These are phyloP conservation scores for Stenodera caucasica DNA, from an alignment of 2,888 invertebrate genomes.

Conservation along the genomic window DNA sequence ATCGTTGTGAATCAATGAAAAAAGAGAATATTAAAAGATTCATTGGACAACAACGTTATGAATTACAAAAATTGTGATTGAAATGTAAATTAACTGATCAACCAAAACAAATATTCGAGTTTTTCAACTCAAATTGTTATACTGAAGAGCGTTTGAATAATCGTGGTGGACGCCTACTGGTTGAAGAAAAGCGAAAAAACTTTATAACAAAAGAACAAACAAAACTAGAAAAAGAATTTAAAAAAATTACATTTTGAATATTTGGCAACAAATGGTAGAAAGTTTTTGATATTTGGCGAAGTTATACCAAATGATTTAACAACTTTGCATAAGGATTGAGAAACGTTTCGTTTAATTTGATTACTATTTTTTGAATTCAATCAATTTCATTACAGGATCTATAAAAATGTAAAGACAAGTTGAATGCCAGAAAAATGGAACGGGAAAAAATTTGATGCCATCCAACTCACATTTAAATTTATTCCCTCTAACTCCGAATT, in stretches of 20 bases:
- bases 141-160: constrained; percentile 85
- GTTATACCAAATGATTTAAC: constrained; percentile 64
- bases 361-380: too few species aligned
- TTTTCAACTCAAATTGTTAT: constrained; percentile 68
- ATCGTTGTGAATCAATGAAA: constrained; percentile 74
- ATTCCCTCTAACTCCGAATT: too few species aligned
- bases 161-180: constrained; percentile 81
- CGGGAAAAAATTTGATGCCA: too few species aligned
- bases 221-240: constrained; percentile 70
- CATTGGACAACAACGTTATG: constrained; percentile 68
- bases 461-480: too few species aligned
- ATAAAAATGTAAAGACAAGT: too few species aligned
- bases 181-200: constrained; percentile 87
- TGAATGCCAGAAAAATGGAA: too few species aligned
- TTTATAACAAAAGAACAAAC: constrained; percentile 71
- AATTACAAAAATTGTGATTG: constrained; percentile 76
- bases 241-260: constrained; percentile 58
- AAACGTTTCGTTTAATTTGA: too few species aligned
- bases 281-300: constrained; percentile 67
- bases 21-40: constrained; percentile 73
- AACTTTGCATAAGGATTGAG: constrained; percentile 55
- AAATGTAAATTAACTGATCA: constrained; percentile 68
- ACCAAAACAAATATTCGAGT: constrained; percentile 65
- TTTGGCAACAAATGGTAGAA: constrained; percentile 58
- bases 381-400: too few species aligned